These are phyloP conservation scores for Gambusia affinis DNA, from an alignment of 2,113 vertebrate species.

Conservation along the genomic window DNA sequence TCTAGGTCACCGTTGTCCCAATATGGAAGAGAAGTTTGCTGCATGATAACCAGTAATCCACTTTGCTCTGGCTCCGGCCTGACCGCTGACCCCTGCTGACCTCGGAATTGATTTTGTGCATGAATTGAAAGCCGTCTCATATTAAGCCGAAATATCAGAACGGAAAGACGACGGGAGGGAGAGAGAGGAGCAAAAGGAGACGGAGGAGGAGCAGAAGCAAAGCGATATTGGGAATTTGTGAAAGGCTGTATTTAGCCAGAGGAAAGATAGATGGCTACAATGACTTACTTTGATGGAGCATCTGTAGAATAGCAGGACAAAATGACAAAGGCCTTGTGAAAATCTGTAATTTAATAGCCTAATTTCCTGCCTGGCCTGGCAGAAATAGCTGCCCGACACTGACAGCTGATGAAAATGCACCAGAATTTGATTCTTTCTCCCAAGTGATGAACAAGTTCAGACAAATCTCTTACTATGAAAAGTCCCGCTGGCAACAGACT, in stretches of 20 bases:
- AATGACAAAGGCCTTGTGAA: constrained; percentile 81
- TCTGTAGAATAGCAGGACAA: constrained; percentile 83
- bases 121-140: constrained; percentile 86
- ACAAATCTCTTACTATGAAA: constrained; percentile 72
- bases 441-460: constrained; percentile 84
- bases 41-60: constrained; percentile 88
- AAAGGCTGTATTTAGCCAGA: constrained; percentile 85
- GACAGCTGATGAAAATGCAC: constrained; percentile 91
- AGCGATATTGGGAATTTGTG: constrained; percentile 45
- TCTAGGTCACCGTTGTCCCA: constrained; percentile 58
- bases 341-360: constrained; percentile 95
- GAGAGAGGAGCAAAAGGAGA: constrained; percentile 25
- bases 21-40: constrained; percentile 69
- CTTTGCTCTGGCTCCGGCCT: constrained; percentile 78
- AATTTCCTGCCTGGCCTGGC: constrained; percentile 90
- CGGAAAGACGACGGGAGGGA: constrained; percentile 5
- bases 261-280: constrained; percentile 90
- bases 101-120: constrained; percentile 95
- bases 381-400: constrained; percentile 86
- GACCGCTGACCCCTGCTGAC: constrained; percentile 86
- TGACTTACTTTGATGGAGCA: constrained; percentile 90
- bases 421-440: constrained; percentile 85
- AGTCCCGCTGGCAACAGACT: constrained; percentile 59
- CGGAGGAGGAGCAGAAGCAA: constrained; percentile 55
- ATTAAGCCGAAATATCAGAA: constrained; percentile 86